These are phyloP conservation scores for Orthosia gothica DNA, from an alignment of 2,888 invertebrate genomes.

Conservation along the genomic window DNA sequence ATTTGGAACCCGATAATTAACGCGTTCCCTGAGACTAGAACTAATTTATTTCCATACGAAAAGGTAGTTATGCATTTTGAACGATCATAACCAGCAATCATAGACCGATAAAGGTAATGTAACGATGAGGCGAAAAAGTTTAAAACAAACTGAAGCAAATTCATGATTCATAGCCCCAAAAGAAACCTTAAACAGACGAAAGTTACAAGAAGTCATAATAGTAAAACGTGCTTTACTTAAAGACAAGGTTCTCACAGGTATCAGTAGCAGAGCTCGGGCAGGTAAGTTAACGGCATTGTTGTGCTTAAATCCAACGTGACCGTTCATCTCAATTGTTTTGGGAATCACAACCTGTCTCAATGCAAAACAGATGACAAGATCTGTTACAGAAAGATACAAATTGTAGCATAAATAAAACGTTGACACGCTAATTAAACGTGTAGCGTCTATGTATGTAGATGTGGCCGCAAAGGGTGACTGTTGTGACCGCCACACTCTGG, in stretches of 20 bases:
- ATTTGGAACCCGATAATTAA: constrained; percentile 48
- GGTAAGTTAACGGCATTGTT: constrained; percentile 50
- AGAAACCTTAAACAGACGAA: constrained; percentile 26
- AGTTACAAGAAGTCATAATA: constrained; percentile 15
- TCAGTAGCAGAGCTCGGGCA: constrained; percentile 54
- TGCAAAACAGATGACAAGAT: constrained; percentile 39
- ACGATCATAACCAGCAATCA: constrained; percentile 53
- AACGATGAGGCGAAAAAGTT: constrained; percentile 27
- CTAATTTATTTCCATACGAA: constrained; percentile 55
- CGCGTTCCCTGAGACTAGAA: constrained; percentile 54
- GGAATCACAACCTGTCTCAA: constrained; percentile 34
- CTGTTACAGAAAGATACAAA: constrained; percentile 33
- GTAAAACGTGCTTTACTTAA: constrained; percentile 5
- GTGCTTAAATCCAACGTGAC: constrained; percentile 18
- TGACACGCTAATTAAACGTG: constrained; percentile 63
- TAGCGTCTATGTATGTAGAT: constrained; percentile 54
- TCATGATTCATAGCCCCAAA: constrained; percentile 3
- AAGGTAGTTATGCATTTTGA: constrained; percentile 46
- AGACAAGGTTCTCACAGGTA: constrained; percentile 30
- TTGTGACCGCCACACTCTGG: constrained; percentile 70
- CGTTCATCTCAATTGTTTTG: constrained; percentile 34
- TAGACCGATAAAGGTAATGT: constrained; percentile 33
- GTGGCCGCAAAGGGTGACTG: constrained; percentile 77
- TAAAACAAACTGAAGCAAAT: constrained; percentile 44
- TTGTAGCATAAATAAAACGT: constrained; percentile 50